These are phyloP conservation scores for Doris montereyensis DNA, from an alignment of 2,888 invertebrate species.

Conservation along the genomic window DNA sequence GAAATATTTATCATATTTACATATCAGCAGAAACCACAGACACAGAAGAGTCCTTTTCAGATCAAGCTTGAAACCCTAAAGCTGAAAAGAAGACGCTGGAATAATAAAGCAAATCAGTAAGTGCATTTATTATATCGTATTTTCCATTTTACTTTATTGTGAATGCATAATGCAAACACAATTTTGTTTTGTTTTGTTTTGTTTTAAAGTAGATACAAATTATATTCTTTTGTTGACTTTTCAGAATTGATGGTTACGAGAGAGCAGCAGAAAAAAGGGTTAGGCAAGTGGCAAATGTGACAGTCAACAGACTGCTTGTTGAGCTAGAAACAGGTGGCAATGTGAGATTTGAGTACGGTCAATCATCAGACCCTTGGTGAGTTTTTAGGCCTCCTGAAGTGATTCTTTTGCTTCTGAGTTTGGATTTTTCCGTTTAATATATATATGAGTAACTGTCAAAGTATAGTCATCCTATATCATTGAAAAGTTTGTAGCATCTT, in stretches of 20 bases:
- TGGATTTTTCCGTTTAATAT: too few relatives aligned
- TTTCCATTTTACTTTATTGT: neutral
- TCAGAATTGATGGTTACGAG: conserved; percentile 38
- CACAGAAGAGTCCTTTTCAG: conserved; percentile 4
- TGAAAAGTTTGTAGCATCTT: too few relatives aligned
- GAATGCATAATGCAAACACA: neutral
- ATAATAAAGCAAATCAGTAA: conserved; percentile 63
- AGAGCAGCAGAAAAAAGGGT: conserved; percentile 54
- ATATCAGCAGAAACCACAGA: neutral
- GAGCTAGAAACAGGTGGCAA: conserved; percentile 73
- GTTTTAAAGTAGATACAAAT: too few relatives aligned
- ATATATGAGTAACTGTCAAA: too few relatives aligned
- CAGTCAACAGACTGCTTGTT: conserved; percentile 61
- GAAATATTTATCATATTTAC: neutral
- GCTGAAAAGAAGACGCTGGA: conserved; percentile 62
- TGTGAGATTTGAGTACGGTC: conserved; percentile 72
- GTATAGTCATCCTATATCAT: too few relatives aligned
- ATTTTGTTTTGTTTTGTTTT: neutral
- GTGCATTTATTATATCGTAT: too few relatives aligned
- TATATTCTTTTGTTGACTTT: neutral
- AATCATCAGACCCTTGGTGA: conserved; percentile 68
- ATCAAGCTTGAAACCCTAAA: conserved; percentile 54
- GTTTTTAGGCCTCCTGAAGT: too few relatives aligned
- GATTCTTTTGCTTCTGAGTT: too few relatives aligned
- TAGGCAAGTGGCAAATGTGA: conserved; percentile 53